Evolutionary conservation across 2,888 invertebrate species (phyloP).

Genomic region (Tetranychus truncatus): DNA sequence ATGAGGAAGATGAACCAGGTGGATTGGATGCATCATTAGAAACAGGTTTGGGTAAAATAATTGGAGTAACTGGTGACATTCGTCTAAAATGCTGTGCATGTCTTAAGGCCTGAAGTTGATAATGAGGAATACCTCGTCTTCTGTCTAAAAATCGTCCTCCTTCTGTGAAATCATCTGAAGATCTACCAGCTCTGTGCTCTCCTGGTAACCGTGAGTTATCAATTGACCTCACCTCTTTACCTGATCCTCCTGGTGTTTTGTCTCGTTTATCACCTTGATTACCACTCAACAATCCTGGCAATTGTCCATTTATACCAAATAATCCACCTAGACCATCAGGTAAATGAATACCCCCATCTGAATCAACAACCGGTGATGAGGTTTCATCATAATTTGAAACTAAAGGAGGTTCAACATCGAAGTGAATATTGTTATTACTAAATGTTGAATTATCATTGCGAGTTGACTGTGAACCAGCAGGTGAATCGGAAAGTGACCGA

Average conservation of each 20-base stretch:
- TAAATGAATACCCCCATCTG: conserved; percentile 27
- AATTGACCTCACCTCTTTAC: neutral
- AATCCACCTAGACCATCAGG: conserved; percentile 24
- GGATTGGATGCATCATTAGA: neutral
- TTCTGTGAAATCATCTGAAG: neutral
- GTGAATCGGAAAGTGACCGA: neutral
- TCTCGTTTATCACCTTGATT: neutral
- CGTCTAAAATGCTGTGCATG: neutral
- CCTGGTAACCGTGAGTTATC: neutral
- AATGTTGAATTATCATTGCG: neutral
- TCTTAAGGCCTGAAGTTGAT: neutral
- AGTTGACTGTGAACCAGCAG: neutral
- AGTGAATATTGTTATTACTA: conserved; percentile 14
- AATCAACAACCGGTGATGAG: conserved; percentile 26
- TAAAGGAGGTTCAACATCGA: conserved; percentile 24
- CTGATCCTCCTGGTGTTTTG: neutral
- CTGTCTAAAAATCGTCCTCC: neutral
- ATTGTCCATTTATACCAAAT: conserved; percentile 15
- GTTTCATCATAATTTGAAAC: conserved; percentile 27
- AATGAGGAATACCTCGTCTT: conserved; percentile 5
- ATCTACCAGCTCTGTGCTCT: neutral
- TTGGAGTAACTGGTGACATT: neutral
- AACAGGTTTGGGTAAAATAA: neutral
- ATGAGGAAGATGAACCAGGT: neutral
- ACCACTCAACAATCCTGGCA: neutral